Evolutionary conservation across 53 echinoderm and acorn worm species (phyloP), one percentile per base, ranked within the genome.

Genomic region (Patiria pectinifera): DNA sequence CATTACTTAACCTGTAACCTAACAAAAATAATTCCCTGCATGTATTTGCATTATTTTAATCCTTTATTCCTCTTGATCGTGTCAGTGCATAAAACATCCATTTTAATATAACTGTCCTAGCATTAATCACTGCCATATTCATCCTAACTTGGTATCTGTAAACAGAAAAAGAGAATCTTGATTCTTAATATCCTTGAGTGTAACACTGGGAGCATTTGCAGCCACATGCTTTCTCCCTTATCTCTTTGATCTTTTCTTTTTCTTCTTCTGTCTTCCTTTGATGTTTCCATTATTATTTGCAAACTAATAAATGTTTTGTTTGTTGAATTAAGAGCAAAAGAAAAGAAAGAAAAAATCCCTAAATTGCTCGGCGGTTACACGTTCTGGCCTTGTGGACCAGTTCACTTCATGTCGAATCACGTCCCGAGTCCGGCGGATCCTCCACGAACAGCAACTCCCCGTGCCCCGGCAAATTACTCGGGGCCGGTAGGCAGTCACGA

Each of bases 401-500:
- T 77, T 59, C n/a, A 21, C 53, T 77, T 61, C 62, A 88, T 88
- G 76, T 43, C 78, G 49, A 77, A 76, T 44, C 88, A 76, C 78
- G 77, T 23, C 22, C 88, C 48, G 26, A 26, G 86, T 35, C 87
- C 87, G 58, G 78, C 61, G 11, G 58, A 78, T 72, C 22, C 19
- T 74, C 74, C 44, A 45, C 66, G 48, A n/a, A 13, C 8, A 10
- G 19, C 35, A 19, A 81, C 45, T 26, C 71, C 66, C 47, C 72
- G 3, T 71, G 0, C 5, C 24, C 22, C 35, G 62, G 59, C 1
- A 90, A 90, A 90, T 90, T 80, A 81, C 90, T 90, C 23, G 0
- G 49, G 49, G 82, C 82, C 15, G 48, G 69, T 66, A 63, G 90
- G 62, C 80, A 90, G 90, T 90, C 90, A 90, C 90, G 80, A 80